Percentiles rank a stretch among this genome's conserved stretches.
Evolutionary conservation across 2,888 invertebrate genomes (phyloP).

Genomic region (Pristionchus exspectatus): DNA sequence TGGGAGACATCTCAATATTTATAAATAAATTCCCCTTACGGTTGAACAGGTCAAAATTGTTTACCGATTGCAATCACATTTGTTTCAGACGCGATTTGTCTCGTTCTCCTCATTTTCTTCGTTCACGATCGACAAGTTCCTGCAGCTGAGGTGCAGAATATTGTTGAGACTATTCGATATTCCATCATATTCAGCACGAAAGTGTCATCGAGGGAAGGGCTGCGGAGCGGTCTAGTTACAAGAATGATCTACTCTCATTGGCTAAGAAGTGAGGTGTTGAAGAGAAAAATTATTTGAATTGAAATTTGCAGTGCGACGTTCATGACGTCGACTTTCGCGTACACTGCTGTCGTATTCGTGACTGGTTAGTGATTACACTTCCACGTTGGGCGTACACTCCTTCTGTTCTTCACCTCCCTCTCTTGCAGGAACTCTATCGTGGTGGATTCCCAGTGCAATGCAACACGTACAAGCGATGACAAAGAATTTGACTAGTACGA

Average conservation of each 20-base stretch:
- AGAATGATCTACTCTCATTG: neutral
- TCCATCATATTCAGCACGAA: neutral
- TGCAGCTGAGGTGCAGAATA: slow-evolving; percentile 54
- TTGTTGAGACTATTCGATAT: neutral
- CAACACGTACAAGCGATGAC: slow-evolving; percentile 66
- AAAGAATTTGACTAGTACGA: slow-evolving; percentile 60
- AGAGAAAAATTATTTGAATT: neutral
- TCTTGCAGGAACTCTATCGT: slow-evolving; percentile 78
- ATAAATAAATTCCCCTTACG: too few species aligned
- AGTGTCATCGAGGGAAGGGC: neutral
- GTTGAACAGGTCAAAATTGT: too few species aligned
- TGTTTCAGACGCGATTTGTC: slow-evolving; percentile 67
- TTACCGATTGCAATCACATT: neutral
- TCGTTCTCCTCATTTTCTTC: slow-evolving; percentile 71
- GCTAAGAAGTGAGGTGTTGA: neutral
- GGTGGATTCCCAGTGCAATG: slow-evolving; percentile 85
- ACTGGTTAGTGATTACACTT: slow-evolving; percentile 86
- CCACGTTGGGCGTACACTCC: neutral
- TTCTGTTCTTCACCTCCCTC: too few species aligned
- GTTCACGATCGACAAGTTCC: slow-evolving; percentile 69
- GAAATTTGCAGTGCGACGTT: slow-evolving; percentile 86
- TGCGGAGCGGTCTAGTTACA: neutral
- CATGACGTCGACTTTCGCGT: slow-evolving; percentile 93
- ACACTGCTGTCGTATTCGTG: slow-evolving; percentile 97
- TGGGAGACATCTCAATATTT: too few species aligned